Evolutionary conservation across 1,140 invertebrate species (phyloP), one percentile per base, ranked within the genome.

Genomic region (Semibalanus balanoides): DNA sequence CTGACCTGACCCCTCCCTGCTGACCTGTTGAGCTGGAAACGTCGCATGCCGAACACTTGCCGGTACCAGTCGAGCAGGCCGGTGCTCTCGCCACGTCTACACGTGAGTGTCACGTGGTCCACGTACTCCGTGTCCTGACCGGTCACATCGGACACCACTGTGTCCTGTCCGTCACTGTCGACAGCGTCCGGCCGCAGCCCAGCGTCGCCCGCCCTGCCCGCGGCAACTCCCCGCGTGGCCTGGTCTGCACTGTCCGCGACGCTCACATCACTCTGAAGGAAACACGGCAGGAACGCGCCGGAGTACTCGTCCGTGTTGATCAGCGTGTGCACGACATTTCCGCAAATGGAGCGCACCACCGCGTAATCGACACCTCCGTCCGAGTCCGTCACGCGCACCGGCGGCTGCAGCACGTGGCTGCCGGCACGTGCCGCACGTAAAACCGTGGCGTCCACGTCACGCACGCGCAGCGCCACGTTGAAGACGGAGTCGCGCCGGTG

Each of bases 81-180:
- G 31, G 78, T 51, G 27, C 84, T 83, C 76, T 84, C 80, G 14
- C 85, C 85, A 76, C 78, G 78, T 30, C 80, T 74, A 76, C 83
- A 85, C 0, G 83, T 85, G 76, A 84, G 82, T 14, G 86, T 83
- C 0, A 87, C 81, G 80, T 87, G 86, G 79, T 87, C 87, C 78
- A 87, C 80, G 78, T 84, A 29, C 70, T 72, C 28, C 0, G 0
- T 29, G 11, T 64, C 51, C 14, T 25, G 51, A 7, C 35, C 35
- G 17, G 5, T 5, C 17, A 40, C 17, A 40, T 40, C 35, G 35
- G 19, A 7, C 22, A 71, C 70, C 51, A 74, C n/a, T 74, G 51
- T 31, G n/a, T n/a, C 14, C 43, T 5, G n/a, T n/a, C n/a, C n/a
- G n/a, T n/a, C n/a, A n/a, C n/a, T n/a, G n/a, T n/a, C n/a, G n/a